Conservation (phyloP, 2,113 vertebrate species). For the Rhinoderma darwinii region DNA sequence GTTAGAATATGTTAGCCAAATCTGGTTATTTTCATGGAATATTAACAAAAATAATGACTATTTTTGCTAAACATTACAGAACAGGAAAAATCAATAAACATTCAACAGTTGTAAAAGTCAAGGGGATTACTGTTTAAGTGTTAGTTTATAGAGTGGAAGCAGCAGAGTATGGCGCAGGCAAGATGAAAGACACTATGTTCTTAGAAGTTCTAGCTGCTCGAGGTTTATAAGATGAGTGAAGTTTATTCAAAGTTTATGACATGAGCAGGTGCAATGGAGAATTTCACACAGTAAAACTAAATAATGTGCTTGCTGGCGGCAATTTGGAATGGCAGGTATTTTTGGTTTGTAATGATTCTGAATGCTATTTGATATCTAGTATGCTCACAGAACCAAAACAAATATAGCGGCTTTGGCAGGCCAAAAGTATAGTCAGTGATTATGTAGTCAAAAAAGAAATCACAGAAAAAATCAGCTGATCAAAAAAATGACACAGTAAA, state of each 20-base stretch:
- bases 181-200: constrained; percentile 32
- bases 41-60: neutral
- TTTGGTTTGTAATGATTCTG: neutral
- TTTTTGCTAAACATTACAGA: neutral
- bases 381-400: no score
- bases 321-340: neutral
- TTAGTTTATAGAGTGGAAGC: constrained; percentile 30
- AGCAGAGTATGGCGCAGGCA: constrained; percentile 17
- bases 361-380: neutral
- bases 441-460: no score
- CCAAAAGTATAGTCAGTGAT: no score
- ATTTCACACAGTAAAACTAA: constrained; percentile 24
- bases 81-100: neutral
- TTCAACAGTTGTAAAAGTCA: constrained; percentile 3
- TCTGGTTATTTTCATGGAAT: neutral
- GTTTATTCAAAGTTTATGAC: constrained; percentile 52
- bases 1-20: neutral
- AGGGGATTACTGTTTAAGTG: constrained; percentile 30
- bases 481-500: no score
- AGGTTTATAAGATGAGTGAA: constrained; percentile 18
- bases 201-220: constrained; percentile 40
- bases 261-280: constrained; percentile 36
- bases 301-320: neutral
- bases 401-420: no score
- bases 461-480: no score